These are phyloP conservation scores for Actenoides lindsayi DNA, from an alignment of 2,113 vertebrate species.

Conservation along the genomic window DNA sequence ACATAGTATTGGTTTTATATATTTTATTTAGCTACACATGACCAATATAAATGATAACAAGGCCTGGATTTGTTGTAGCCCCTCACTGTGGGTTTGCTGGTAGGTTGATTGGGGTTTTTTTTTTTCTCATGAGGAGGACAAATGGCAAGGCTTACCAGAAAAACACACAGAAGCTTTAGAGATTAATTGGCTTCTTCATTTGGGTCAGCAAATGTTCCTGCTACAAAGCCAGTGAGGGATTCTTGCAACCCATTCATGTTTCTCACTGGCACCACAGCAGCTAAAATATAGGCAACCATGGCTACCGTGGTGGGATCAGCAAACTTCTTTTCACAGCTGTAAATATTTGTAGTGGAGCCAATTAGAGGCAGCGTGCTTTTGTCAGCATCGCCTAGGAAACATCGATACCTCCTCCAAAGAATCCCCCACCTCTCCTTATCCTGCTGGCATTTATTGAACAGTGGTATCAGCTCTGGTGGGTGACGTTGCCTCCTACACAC, in stretches of 20 bases:
- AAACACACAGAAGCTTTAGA: conserved; percentile 27
- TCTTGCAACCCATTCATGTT: background rate
- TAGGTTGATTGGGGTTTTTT: too few species aligned
- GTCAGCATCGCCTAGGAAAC: conserved; percentile 64
- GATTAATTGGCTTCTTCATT: conserved; percentile 44
- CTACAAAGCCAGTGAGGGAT: conserved; percentile 1
- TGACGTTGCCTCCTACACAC: background rate
- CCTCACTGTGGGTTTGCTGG: background rate
- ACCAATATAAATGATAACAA: background rate
- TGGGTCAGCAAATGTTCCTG: conserved; percentile 44
- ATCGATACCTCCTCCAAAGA: conserved; percentile 30
- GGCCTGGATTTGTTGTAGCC: background rate
- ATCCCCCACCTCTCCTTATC: conserved; percentile 9
- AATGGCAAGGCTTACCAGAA: conserved; percentile 27
- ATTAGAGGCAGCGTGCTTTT: conserved; percentile 51
- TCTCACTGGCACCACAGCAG: conserved; percentile 3
- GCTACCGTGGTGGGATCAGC: conserved; percentile 25
- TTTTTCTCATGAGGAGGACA: background rate
- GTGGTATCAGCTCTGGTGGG: background rate
- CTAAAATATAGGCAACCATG: conserved; percentile 54
- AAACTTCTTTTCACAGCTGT: conserved; percentile 67
- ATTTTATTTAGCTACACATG: background rate
- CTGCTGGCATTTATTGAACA: background rate
- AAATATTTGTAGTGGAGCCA: conserved; percentile 72
- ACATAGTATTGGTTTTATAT: background rate